phyloP scores from a whole-genome alignment of 1,140 invertebrate genomes.

The Heliconius hermathena region DNA sequence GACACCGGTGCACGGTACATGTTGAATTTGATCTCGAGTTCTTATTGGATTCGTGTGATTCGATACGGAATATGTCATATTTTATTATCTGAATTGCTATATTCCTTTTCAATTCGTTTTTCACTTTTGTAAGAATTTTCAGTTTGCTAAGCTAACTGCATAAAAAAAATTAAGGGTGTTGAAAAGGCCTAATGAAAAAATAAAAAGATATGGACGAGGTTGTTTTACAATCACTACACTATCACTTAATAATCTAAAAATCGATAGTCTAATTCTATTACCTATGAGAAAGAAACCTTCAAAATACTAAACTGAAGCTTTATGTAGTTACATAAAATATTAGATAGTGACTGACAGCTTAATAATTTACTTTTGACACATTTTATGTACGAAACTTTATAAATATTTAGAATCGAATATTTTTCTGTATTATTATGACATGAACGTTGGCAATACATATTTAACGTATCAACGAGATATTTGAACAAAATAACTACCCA shows the following conservation, averaged over 20 bases:
- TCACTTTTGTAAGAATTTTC: not conserved
- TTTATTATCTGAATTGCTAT: not conserved
- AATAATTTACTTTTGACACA: not conserved
- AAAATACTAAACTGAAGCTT: too few relatives aligned
- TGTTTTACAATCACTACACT: too few relatives aligned
- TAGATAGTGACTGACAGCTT: not conserved
- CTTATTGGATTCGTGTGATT: slow-evolving; percentile 35
- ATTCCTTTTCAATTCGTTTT: not conserved
- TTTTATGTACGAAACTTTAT: not conserved
- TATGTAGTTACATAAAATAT: too few relatives aligned
- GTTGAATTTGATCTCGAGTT: slow-evolving; percentile 25
- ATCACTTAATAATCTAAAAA: too few relatives aligned
- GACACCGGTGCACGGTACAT: slow-evolving; percentile 12
- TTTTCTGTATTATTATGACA: too few relatives aligned
- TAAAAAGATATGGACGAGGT: too few relatives aligned
- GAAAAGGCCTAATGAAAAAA: too few relatives aligned
- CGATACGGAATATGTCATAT: not conserved
- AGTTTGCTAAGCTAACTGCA: too few relatives aligned
- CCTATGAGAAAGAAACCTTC: too few relatives aligned
- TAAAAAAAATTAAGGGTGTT: too few relatives aligned
- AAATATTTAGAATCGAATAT: too few relatives aligned
- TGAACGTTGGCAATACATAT: not conserved
- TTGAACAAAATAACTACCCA: not conserved
- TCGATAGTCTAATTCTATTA: too few relatives aligned
- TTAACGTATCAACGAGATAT: not conserved